A percentile compares a stretch with the other conserved stretches of the same genome.
phyloP scores from a whole-genome alignment of 92 coral and sea anemone genomes.

The Epizoanthus stellaris region DNA sequence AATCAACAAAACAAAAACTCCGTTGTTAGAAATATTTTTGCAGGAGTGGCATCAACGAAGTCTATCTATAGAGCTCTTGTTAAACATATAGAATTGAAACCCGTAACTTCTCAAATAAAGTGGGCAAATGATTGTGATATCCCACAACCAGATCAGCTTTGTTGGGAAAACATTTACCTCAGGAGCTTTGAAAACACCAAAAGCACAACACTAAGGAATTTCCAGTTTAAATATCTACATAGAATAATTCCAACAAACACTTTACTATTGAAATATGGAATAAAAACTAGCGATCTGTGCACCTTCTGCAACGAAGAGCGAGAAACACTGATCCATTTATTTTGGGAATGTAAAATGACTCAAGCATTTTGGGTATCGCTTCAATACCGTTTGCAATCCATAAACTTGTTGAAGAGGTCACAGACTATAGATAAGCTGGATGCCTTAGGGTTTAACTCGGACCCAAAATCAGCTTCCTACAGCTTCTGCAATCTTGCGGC shows the following conservation, averaged over 20 bases:
- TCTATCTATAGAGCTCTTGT: background rate
- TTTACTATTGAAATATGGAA: background rate
- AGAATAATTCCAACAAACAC: slow-evolving; percentile 18
- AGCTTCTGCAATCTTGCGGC: slow-evolving; percentile 3
- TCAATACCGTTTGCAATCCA: slow-evolving; percentile 5
- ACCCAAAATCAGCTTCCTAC: slow-evolving; percentile 4
- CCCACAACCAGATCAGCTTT: background rate
- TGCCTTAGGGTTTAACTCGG: slow-evolving; percentile 2
- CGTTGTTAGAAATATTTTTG: too few relatives aligned
- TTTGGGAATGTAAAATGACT: slow-evolving; percentile 11
- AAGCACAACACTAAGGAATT: slow-evolving; percentile 1
- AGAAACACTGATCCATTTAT: slow-evolving; percentile 3
- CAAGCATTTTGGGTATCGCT: slow-evolving; percentile 9
- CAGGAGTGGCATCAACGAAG: too few relatives aligned
- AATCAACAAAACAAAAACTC: too few relatives aligned
- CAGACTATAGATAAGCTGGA: slow-evolving; percentile 17
- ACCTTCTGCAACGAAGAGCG: slow-evolving; percentile 11
- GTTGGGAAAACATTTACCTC: slow-evolving; percentile 13
- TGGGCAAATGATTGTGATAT: background rate
- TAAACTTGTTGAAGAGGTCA: slow-evolving; percentile 2
- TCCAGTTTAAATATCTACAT: slow-evolving; percentile 2
- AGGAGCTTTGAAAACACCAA: slow-evolving; percentile 7
- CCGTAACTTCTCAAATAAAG: background rate
- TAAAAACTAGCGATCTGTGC: slow-evolving; percentile 8
- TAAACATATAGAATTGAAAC: too few relatives aligned